These are phyloP conservation scores for Noctuana brunneofusca DNA, from an alignment of 2,888 invertebrate genomes.

Conservation along the genomic window DNA sequence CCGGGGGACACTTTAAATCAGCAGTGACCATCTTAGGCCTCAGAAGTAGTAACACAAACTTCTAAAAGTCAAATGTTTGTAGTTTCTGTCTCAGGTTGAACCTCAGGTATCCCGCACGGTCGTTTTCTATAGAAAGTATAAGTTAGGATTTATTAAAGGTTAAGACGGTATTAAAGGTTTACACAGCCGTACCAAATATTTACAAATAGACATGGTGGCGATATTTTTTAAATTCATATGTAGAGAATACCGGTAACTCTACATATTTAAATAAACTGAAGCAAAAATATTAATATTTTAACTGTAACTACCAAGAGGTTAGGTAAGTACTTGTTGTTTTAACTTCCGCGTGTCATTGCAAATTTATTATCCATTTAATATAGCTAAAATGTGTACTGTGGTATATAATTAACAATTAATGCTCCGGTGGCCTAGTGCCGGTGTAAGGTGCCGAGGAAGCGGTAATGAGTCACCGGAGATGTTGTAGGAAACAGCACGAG, in stretches of 20 bases:
- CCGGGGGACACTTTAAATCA: too few relatives aligned
- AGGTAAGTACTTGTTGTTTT: too few relatives aligned
- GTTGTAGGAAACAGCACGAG: slow-evolving; percentile 59
- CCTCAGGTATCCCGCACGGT: too few relatives aligned
- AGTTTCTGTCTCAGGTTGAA: too few relatives aligned
- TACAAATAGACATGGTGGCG: not conserved
- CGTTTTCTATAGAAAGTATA: too few relatives aligned
- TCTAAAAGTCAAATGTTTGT: too few relatives aligned
- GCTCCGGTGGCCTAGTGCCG: slow-evolving; percentile 37
- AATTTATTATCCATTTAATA: slow-evolving; percentile 14
- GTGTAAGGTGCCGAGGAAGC: slow-evolving; percentile 51
- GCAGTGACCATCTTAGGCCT: too few relatives aligned
- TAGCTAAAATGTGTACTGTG: slow-evolving; percentile 32
- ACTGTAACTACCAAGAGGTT: not conserved
- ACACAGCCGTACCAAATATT: too few relatives aligned
- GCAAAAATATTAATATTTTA: slow-evolving; percentile 1
- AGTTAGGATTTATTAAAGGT: too few relatives aligned
- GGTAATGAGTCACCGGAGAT: slow-evolving; percentile 57
- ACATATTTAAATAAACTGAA: slow-evolving; percentile 2
- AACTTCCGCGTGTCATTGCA: slow-evolving; percentile 21
- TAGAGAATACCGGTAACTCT: not conserved
- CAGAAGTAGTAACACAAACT: too few relatives aligned
- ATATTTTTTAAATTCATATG: not conserved
- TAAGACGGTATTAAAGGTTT: too few relatives aligned
- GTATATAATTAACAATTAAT: slow-evolving; percentile 37